A percentile compares a stretch with the other conserved stretches of the same genome.
phyloP scores from a whole-genome alignment of 2,113 vertebrate species.

The Muntiacus reevesi region DNA sequence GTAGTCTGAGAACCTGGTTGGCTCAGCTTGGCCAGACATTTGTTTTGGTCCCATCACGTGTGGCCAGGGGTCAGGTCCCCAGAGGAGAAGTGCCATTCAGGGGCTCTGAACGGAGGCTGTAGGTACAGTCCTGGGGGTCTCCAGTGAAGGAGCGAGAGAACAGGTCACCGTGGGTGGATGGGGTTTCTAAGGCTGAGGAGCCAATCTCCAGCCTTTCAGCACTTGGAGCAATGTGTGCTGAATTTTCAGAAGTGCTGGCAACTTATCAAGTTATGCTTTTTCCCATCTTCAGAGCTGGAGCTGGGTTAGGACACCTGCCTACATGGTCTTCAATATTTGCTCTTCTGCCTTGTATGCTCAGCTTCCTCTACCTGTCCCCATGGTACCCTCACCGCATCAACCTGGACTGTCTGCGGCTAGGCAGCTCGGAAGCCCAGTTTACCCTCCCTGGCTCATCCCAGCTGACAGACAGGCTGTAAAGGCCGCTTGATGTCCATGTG shows the following conservation, averaged over 20 bases:
- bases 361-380: not conserved
- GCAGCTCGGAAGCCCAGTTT: fast-evolving
- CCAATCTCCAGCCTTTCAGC: not conserved
- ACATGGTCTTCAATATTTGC: not conserved
- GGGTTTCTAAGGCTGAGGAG: too few relatives aligned
- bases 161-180: not conserved
- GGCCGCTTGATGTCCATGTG: fast-evolving
- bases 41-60: not conserved
- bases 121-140: not conserved
- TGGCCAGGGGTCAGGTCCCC: not conserved
- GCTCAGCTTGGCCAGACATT: not conserved
- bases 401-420: too few relatives aligned
- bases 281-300: not conserved
- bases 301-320: not conserved
- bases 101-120: not conserved
- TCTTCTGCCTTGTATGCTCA: not conserved
- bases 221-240: fast-evolving
- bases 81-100: not conserved
- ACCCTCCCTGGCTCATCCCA: too few relatives aligned
- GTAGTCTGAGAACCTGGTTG: not conserved
- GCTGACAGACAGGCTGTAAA: not conserved
- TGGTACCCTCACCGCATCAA: not conserved
- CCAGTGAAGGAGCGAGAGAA: not conserved
- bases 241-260: not conserved
- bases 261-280: not conserved